Evolutionary conservation across 2,888 invertebrate species (phyloP).

Genomic region (Tyria jacobaeae): DNA sequence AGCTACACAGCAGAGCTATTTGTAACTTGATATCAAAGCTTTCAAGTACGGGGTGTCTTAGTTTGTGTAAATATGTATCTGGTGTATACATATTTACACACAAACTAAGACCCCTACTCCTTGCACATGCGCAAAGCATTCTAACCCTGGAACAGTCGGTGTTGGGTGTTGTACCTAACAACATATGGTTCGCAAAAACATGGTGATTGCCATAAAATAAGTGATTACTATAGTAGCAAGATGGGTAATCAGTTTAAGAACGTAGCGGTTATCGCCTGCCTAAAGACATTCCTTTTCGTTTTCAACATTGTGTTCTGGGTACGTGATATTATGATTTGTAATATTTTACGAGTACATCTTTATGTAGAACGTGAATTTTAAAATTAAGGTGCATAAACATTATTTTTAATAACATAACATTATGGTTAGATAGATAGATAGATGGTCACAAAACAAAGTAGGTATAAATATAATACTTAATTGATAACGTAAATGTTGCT

Average conservation of each 20-base stretch:
- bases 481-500: not conserved
- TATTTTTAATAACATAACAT: too few relatives aligned
- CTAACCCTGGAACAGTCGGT: conserved; percentile 33
- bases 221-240: conserved; percentile 21
- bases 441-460: not conserved
- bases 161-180: conserved; percentile 16
- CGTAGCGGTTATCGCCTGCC: conserved; percentile 91
- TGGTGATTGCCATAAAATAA: conserved; percentile 23
- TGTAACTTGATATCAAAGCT: not conserved
- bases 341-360: too few relatives aligned
- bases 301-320: conserved; percentile 95
- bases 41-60: too few relatives aligned
- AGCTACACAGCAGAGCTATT: not conserved
- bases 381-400: too few relatives aligned
- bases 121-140: conserved; percentile 67
- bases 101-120: conserved; percentile 63
- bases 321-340: conserved; percentile 67
- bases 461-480: not conserved
- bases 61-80: too few relatives aligned
- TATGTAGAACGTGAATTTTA: too few relatives aligned
- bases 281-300: conserved; percentile 92
- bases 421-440: too few relatives aligned
- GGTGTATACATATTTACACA: conserved; percentile 57
- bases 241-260: conserved; percentile 92
- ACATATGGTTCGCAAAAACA: conserved; percentile 31